phyloP scores from a whole-genome alignment of 2,888 invertebrate species.

The Seira ritae region DNA sequence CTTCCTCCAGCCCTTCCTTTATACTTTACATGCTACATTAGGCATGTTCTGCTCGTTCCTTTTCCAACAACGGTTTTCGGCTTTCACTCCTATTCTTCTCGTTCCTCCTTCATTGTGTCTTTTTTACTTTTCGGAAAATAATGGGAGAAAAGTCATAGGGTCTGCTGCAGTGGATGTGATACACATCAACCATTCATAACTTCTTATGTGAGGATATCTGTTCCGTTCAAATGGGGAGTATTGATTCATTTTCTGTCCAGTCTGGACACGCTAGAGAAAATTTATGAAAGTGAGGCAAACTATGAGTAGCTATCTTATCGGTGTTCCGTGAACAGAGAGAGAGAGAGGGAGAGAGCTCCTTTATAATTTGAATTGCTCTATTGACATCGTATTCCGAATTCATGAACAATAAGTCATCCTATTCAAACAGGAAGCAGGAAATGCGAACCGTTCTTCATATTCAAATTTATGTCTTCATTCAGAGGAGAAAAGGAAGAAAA shows the following conservation, averaged over 20 bases:
- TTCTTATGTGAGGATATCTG: neutral
- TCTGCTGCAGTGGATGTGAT: neutral
- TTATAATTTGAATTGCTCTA: neutral
- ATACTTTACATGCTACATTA: constrained; percentile 4
- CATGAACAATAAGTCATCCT: neutral
- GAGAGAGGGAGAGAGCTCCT: no score
- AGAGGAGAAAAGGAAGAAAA: no score
- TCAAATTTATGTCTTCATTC: no score
- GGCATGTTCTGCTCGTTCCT: neutral
- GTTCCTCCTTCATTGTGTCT: neutral
- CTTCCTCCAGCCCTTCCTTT: neutral
- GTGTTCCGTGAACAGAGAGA: no score
- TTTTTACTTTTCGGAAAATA: neutral
- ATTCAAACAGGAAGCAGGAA: neutral
- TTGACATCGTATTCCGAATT: neutral
- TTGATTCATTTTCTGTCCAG: neutral
- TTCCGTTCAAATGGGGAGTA: neutral
- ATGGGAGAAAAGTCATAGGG: constrained; percentile 5
- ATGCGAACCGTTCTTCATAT: neutral
- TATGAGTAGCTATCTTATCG: no score
- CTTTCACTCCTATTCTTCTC: neutral
- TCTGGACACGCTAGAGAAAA: neutral
- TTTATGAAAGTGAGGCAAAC: neutral
- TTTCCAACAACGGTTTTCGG: neutral
- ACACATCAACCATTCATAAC: neutral